Percentiles rank a stretch among this genome's conserved stretches.
phyloP scores from a whole-genome alignment of 2,797 vertebrate species.

The Sebastes iracundus region DNA sequence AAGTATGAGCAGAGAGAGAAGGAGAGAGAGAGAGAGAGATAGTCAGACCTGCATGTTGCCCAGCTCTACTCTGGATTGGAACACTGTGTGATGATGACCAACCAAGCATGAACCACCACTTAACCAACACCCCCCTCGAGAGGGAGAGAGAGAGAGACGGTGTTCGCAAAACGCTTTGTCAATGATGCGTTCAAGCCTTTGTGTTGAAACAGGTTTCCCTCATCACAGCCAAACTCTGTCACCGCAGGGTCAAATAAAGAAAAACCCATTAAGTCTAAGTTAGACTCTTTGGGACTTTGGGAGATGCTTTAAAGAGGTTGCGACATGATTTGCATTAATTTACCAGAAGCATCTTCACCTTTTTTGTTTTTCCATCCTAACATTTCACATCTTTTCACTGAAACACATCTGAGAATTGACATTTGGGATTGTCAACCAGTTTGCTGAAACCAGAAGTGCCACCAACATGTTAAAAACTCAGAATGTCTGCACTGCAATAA shows the following conservation, averaged over 20 bases:
- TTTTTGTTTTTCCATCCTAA: constrained; percentile 37
- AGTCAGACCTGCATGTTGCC: constrained; percentile 5
- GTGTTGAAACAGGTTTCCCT: constrained; percentile 18
- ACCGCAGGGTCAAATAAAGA: constrained; percentile 20
- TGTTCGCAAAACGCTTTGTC: constrained; percentile 14
- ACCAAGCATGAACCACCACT: constrained; percentile 67
- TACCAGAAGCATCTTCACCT: constrained; percentile 33
- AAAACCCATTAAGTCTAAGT: constrained; percentile 15
- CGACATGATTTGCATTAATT: constrained; percentile 51
- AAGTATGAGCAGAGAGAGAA: not conserved
- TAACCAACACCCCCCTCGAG: constrained; percentile 35
- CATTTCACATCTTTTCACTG: constrained; percentile 14
- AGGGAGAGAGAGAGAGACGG: constrained; percentile 14
- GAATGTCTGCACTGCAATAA: not conserved
- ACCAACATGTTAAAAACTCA: constrained; percentile 13
- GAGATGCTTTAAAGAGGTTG: constrained; percentile 4
- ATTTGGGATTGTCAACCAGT: constrained; percentile 27
- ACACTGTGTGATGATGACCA: constrained; percentile 45
- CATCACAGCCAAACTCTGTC: constrained; percentile 9
- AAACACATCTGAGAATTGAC: constrained; percentile 24
- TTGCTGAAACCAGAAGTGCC: not conserved
- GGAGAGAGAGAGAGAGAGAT: not conserved
- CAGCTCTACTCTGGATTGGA: constrained; percentile 34
- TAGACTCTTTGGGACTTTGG: not conserved
- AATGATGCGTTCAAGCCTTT: constrained; percentile 26